Percentiles rank a stretch among this genome's conserved stretches.
Evolutionary conservation across 2,113 vertebrate species (phyloP).

Genomic region (Mionectes macconnelli): DNA sequence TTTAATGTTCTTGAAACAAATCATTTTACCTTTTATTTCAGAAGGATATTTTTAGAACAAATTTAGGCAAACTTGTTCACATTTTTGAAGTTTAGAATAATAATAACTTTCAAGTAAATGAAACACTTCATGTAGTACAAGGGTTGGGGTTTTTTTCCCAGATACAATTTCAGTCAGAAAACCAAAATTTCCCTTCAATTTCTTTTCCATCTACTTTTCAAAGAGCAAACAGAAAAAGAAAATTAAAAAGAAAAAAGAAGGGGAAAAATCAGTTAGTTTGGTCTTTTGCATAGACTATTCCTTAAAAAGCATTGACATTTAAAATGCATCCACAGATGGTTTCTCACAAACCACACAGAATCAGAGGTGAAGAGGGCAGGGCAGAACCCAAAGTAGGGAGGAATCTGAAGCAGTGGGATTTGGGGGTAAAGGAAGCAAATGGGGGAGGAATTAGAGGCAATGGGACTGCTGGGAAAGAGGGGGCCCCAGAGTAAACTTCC

Average conservation of each 20-base stretch:
- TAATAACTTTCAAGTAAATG: not conserved
- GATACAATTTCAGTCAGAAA: not conserved
- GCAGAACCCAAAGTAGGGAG: not conserved
- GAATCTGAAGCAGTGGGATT: not conserved
- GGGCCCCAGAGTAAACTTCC: conserved; percentile 2
- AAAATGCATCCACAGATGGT: not conserved
- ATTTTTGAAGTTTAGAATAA: not conserved
- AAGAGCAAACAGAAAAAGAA: not conserved
- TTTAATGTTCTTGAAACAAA: not conserved
- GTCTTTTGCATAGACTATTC: not conserved
- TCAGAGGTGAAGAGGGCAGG: not conserved
- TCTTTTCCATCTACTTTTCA: not conserved
- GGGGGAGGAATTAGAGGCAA: not conserved
- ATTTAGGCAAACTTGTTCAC: not conserved
- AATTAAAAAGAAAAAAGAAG: not conserved
- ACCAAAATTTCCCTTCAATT: not conserved
- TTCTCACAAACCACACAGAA: not conserved
- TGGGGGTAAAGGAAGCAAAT: not conserved
- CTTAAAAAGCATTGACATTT: not conserved
- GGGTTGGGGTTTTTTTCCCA: no score
- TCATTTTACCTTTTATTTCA: not conserved
- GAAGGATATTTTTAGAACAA: not conserved
- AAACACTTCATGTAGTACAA: not conserved
- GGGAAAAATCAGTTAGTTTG: not conserved
- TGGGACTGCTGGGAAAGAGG: not conserved